Conservation (phyloP, 2,797 vertebrate species). For the Distichodus sexfasciatus region DNA sequence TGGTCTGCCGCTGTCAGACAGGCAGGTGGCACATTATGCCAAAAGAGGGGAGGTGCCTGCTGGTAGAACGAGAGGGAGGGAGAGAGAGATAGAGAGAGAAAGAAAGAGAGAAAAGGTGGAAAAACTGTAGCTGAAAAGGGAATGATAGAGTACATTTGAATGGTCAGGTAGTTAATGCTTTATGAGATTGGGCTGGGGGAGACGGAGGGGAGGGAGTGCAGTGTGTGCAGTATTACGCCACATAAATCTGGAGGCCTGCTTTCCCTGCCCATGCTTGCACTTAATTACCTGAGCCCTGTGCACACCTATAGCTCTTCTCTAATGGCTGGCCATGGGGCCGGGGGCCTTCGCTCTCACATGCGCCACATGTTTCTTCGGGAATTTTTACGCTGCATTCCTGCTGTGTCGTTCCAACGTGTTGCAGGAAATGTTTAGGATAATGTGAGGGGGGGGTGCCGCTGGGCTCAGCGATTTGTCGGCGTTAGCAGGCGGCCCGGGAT, state of each 20-base stretch:
- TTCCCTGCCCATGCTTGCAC: conserved; percentile 57
- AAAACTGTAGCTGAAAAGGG: conserved; percentile 51
- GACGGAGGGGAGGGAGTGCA: conserved; percentile 56
- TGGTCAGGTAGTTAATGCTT: conserved; percentile 67
- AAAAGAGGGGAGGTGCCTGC: conserved; percentile 50
- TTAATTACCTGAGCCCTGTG: conserved; percentile 63
- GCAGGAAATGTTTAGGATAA: neutral
- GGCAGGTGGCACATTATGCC: conserved; percentile 66
- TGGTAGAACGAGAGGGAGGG: conserved; percentile 47
- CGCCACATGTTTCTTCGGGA: neutral
- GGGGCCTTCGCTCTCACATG: conserved; percentile 16
- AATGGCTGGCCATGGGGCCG: conserved; percentile 52
- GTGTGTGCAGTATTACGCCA: conserved; percentile 60
- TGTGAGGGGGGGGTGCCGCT: neutral
- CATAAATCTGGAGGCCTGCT: conserved; percentile 61
- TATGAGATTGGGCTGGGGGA: conserved; percentile 58
- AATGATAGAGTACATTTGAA: conserved; percentile 63
- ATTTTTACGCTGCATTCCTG: neutral
- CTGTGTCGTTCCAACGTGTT: neutral
- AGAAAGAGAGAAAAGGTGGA: neutral
- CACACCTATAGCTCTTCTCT: conserved; percentile 57
- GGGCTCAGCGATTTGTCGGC: conserved; percentile 52
- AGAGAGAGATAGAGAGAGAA: conserved; percentile 41
- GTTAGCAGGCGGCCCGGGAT: conserved; percentile 59
- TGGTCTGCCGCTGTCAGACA: conserved; percentile 57